A percentile compares a stretch with the other conserved stretches of the same genome.
phyloP scores from a whole-genome alignment of 2,113 vertebrate species.

The Xenus cinereus region DNA sequence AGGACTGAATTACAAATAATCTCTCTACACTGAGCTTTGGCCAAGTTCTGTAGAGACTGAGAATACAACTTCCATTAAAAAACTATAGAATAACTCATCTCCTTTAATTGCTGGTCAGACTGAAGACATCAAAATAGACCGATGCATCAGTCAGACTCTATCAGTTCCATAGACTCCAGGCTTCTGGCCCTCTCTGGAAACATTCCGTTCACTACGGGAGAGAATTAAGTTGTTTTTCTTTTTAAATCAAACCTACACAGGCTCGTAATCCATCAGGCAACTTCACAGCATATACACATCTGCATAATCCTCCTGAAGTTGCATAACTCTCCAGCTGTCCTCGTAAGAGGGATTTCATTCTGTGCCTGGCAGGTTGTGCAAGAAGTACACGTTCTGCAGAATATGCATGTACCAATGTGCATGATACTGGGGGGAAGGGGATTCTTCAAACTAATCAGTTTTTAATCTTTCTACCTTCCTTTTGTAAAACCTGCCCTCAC shows the following conservation, averaged over 20 bases:
- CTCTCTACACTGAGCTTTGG: not conserved
- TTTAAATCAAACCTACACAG: conserved; percentile 60
- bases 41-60: not conserved
- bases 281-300: conserved; percentile 58
- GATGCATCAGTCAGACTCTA: not conserved
- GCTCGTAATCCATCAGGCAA: conserved; percentile 53
- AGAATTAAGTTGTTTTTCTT: conserved; percentile 50
- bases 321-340: conserved; percentile 75
- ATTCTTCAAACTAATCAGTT: not conserved
- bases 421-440: not conserved
- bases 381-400: not conserved
- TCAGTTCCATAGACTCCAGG: not conserved
- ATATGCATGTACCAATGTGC: not conserved
- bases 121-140: not conserved
- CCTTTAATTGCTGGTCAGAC: not conserved
- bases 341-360: conserved; percentile 51
- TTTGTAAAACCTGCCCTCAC: not conserved
- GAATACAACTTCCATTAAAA: not conserved
- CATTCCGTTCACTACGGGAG: not conserved
- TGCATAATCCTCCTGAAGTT: conserved; percentile 66
- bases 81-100: not conserved
- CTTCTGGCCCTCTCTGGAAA: not conserved
- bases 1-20: not conserved
- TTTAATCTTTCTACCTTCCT: conserved; percentile 12
- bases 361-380: conserved; percentile 63